Evolutionary conservation across 2,888 invertebrate species (phyloP), one percentile per base, ranked within the genome.

Genomic region (Hirudinaria manillensis): DNA sequence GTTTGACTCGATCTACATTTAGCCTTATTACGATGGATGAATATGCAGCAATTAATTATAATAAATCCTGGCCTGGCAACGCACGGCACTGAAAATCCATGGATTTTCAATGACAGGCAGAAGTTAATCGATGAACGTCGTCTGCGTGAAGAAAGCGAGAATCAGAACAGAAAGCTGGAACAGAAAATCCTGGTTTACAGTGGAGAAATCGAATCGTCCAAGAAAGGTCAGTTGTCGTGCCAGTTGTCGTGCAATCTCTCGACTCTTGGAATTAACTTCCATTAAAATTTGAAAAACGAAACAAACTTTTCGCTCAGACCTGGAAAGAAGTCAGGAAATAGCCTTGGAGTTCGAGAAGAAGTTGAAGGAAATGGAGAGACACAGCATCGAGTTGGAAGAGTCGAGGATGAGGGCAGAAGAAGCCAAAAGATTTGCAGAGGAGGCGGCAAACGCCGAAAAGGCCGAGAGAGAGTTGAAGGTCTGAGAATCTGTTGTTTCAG

Each of bases 141-240:
- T 53, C 95, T 95, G 45, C 90, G 97, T 80, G 97, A 98, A 87
- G 91, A 93, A 81, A 97, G 97, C 0, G 99, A 99, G 86, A 92
- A 92, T 87, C 94, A 96, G 83, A 95, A 96, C 84, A 93, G 94
- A 83, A 97, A 97, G 86, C 94, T 97, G 83, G 96, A 96, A 85
- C 95, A 96, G 85, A 90, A 93, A 80, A 89, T 99, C 80, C 89
- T 90, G 80, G 89, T 90, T 80, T 94, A 95, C 92, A 84, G 94
- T 84, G 94, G 94, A 83, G 96, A 98, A 86, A 93, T 96, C 91
- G 94, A 88, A 80, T 85, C 92, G 82, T 90, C 94, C 82, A 93
- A 94, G 83, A 90, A 91, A 81, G 84, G 86, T 83, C 78, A 65
- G 76, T 67, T 19, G 27, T 10, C 61, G 10, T 27, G 32, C 1